These are phyloP conservation scores for Intellagama lesueurii DNA, from an alignment of 2,797 vertebrate species.

Conservation along the genomic window DNA sequence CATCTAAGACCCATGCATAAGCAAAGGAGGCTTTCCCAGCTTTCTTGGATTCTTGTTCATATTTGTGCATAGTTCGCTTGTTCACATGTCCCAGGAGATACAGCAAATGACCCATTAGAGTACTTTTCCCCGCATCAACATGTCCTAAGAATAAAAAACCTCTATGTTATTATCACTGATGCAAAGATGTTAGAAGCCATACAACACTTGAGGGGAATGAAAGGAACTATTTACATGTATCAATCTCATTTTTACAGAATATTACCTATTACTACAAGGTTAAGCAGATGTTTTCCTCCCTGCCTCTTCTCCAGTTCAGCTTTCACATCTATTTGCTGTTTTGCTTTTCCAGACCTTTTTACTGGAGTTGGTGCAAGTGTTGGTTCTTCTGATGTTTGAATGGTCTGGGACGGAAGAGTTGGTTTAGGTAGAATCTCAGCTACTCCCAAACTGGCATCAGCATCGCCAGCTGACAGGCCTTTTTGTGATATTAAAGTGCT, in stretches of 20 bases:
- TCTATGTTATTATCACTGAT: conserved; percentile 51
- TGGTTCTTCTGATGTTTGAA: conserved; percentile 80
- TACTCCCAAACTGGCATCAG: conserved; percentile 44
- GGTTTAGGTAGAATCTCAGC: conserved; percentile 77
- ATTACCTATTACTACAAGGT: conserved; percentile 96
- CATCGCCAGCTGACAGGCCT: conserved; percentile 78
- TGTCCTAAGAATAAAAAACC: conserved; percentile 84
- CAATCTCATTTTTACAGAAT: background rate
- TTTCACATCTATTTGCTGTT: conserved; percentile 89
- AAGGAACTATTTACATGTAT: background rate
- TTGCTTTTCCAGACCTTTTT: conserved; percentile 87
- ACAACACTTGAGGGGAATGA: background rate
- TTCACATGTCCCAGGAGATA: conserved; percentile 97
- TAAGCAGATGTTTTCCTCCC: conserved; percentile 93
- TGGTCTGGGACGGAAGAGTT: conserved; percentile 70
- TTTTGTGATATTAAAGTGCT: conserved; percentile 70
- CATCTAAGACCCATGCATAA: conserved; percentile 98
- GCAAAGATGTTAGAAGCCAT: conserved; percentile 21
- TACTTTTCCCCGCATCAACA: conserved; percentile 98
- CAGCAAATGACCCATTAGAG: conserved; percentile 96
- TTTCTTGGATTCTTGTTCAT: conserved; percentile 97
- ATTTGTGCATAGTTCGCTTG: conserved; percentile 99
- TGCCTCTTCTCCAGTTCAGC: conserved; percentile 95
- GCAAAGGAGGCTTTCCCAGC: conserved; percentile 98
- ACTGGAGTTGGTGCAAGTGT: conserved; percentile 71